Base-by-base conservation (phyloP, 2,888 invertebrate genomes). In the Alviniconcha strummeri region DNA sequence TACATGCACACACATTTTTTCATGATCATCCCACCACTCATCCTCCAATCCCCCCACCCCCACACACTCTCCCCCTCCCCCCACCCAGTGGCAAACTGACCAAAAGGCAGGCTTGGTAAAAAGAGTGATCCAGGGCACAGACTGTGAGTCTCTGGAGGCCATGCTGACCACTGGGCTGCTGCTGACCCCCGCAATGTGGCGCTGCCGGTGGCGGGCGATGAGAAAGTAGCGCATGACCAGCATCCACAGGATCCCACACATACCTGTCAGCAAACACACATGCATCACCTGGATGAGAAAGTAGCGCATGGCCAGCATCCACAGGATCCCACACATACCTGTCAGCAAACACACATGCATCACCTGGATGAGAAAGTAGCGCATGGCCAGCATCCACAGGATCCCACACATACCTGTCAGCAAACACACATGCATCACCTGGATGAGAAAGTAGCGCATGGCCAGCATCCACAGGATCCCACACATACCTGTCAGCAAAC, bases 101-200 rank as follows among this genome's bases (percentile, higher is more conserved):
- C 96, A 96, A 91, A 96, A 96, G 80, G 96, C 95, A 60, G 95
- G 91, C 85, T 95, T 95, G 55, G 94, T 93, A 86, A 96, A 95
- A 82, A 96, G 94, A 80, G 94, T 94, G 55, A 95, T 90, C 96
- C 96, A 96, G 19, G 96, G 96, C 77, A 96, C 95, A 52, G 94
- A 93, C 89, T 86, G 85, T 54, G 85, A 81, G 19, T 88, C 87
- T 81, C 85, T 85, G 7, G 85, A 82, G 17, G 80, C 83, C 9
- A 80, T 81, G 76, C 87, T 84, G 15, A 80, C 86, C 15, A 85
- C 82, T 1, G 84, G 86, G 9, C 85, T 79, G 36, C 84, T 84
- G 56, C 88, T 81, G 17, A 88, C 84, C 17, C 87, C 83, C 17
- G 90, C 87, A 69, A 89, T 80, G 82, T 90, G 89, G 93, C 94